Evolutionary conservation across 2,797 vertebrate species (phyloP).

Genomic region (Eulemur mongoz): DNA sequence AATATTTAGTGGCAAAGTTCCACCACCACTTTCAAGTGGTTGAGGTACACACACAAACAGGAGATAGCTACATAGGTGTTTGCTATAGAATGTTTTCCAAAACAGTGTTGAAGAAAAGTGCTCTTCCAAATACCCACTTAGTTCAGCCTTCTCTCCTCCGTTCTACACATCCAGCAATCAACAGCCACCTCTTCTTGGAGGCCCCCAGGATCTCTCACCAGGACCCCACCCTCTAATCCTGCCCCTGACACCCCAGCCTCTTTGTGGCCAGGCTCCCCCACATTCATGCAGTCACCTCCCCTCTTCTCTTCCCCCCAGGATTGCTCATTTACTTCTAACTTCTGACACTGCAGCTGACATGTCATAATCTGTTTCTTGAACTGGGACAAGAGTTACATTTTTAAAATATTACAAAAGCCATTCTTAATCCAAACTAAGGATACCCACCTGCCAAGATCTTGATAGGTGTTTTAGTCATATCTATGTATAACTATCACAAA

Average conservation of each 20-base stretch:
- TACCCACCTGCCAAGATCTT: not conserved
- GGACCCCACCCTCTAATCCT: not conserved
- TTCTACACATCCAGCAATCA: not conserved
- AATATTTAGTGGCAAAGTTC: not conserved
- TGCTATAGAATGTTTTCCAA: not conserved
- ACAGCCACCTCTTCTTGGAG: not conserved
- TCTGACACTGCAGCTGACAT: no score
- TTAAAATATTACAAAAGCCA: not conserved
- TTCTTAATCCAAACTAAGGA: not conserved
- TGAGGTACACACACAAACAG: not conserved
- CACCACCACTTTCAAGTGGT: not conserved
- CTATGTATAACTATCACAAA: accelerated
- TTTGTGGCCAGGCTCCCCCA: accelerated
- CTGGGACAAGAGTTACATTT: not conserved
- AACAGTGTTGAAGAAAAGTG: not conserved
- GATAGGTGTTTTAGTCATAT: no score
- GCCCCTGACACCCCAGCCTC: not conserved
- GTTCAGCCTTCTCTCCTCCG: not conserved
- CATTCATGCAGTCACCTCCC: no score
- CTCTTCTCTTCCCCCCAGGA: not conserved
- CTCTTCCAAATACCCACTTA: not conserved
- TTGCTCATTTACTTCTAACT: not conserved
- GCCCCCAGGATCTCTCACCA: not conserved
- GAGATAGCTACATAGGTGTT: not conserved
- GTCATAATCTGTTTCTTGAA: not conserved